phyloP scores from a whole-genome alignment of 1,140 invertebrate species.

The Leptinotarsa undecemlineata region DNA sequence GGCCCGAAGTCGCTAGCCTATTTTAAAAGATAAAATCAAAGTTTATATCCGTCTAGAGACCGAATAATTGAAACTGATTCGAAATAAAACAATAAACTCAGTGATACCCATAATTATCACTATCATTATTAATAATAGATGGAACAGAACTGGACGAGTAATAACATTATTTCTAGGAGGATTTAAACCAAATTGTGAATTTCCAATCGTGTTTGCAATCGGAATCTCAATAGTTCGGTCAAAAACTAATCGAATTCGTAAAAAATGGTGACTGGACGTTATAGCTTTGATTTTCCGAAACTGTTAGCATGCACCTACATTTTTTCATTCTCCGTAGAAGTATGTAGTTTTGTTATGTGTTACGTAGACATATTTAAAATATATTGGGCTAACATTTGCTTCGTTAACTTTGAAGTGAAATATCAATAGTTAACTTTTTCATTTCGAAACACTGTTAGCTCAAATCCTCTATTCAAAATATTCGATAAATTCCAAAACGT shows the following conservation, averaged over 20 bases:
- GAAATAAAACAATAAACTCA: no score
- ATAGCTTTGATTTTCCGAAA: not conserved
- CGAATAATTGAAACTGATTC: not conserved
- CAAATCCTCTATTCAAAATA: no score
- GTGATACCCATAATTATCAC: not conserved
- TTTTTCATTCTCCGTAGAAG: not conserved
- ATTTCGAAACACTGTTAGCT: no score
- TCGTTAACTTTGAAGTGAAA: no score
- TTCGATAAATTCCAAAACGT: no score
- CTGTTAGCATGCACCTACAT: constrained; percentile 42
- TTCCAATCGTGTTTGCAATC: not conserved
- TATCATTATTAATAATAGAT: not conserved
- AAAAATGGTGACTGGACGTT: not conserved
- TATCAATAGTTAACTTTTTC: no score
- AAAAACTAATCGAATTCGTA: not conserved
- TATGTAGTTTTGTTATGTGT: not conserved
- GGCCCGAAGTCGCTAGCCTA: constrained; percentile 36
- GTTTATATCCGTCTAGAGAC: not conserved
- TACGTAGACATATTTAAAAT: no score
- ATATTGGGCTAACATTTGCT: no score
- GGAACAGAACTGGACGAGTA: not conserved
- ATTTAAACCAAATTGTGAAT: not conserved
- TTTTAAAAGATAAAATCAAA: not conserved
- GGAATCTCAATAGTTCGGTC: not conserved
- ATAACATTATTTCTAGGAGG: not conserved